Evolutionary conservation across 2,797 vertebrate genomes (phyloP).

Genomic region (Crenichthys baileyi): DNA sequence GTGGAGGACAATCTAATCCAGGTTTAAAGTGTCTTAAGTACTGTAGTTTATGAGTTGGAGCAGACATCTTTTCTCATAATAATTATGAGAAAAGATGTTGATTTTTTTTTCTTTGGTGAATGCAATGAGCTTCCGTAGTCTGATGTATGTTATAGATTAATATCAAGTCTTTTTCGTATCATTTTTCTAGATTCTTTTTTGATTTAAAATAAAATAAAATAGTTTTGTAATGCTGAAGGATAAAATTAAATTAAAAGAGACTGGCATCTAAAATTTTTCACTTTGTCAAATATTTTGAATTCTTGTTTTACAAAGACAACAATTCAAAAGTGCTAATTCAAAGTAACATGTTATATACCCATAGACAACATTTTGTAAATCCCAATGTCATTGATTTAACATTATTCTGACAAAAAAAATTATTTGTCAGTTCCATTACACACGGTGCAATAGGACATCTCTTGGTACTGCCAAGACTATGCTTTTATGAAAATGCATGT

Average conservation of each 20-base stretch:
- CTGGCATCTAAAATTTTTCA: neutral
- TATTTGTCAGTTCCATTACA: conserved; percentile 32
- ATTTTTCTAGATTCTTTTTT: too few species aligned
- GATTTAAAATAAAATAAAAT: neutral
- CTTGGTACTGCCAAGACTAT: conserved; percentile 64
- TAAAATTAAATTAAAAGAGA: neutral
- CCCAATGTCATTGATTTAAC: conserved; percentile 25
- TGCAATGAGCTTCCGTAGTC: neutral
- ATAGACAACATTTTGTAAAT: neutral
- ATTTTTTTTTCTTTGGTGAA: too few species aligned
- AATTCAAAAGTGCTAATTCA: neutral
- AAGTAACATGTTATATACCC: conserved; percentile 1
- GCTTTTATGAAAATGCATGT: conserved; percentile 33
- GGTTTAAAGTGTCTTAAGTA: too few species aligned
- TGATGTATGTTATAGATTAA: neutral
- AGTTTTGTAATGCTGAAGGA: neutral
- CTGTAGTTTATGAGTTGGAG: too few species aligned
- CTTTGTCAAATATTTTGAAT: neutral
- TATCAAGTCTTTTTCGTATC: too few species aligned
- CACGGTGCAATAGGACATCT: conserved; percentile 20
- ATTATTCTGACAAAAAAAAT: conserved; percentile 23
- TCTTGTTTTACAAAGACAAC: neutral
- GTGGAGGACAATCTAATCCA: too few species aligned
- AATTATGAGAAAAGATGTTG: too few species aligned
- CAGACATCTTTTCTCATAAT: too few species aligned